Conservation (phyloP, 2,797 vertebrate genomes). For the Paramormyrops hopkinsi region DNA sequence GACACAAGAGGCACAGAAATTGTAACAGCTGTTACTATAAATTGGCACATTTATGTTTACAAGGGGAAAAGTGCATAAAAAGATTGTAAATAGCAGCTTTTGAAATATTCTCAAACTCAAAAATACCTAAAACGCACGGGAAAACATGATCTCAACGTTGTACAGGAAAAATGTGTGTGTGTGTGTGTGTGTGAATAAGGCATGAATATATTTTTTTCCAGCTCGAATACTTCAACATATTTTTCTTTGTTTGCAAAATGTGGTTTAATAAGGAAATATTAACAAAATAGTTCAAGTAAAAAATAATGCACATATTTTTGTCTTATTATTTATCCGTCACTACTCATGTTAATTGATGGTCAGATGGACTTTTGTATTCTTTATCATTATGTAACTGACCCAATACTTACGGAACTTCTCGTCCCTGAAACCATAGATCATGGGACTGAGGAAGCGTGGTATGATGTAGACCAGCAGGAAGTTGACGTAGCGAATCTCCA, state of each 20-base stretch:
- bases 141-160: not conserved
- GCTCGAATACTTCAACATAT: not conserved
- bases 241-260: not conserved
- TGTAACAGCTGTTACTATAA: not conserved
- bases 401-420: slow-evolving; percentile 62
- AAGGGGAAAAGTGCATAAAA: not conserved
- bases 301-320: not conserved
- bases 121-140: not conserved
- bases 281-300: not conserved
- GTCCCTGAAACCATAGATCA: slow-evolving; percentile 67
- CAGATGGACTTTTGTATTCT: slow-evolving; percentile 28
- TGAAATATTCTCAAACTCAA: not conserved
- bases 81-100: not conserved
- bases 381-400: slow-evolving; percentile 44
- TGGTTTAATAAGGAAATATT: not conserved
- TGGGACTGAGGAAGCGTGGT: slow-evolving; percentile 65
- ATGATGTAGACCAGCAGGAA: slow-evolving; percentile 70
- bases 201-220: not conserved
- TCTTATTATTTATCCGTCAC: not conserved
- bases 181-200: not conserved
- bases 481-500: slow-evolving; percentile 68
- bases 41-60: not conserved
- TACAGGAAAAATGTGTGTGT: not conserved
- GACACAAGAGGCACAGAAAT: not conserved
- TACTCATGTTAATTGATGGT: slow-evolving; percentile 23